phyloP scores from a whole-genome alignment of 2,888 invertebrate genomes.

The Lagria hirta region DNA sequence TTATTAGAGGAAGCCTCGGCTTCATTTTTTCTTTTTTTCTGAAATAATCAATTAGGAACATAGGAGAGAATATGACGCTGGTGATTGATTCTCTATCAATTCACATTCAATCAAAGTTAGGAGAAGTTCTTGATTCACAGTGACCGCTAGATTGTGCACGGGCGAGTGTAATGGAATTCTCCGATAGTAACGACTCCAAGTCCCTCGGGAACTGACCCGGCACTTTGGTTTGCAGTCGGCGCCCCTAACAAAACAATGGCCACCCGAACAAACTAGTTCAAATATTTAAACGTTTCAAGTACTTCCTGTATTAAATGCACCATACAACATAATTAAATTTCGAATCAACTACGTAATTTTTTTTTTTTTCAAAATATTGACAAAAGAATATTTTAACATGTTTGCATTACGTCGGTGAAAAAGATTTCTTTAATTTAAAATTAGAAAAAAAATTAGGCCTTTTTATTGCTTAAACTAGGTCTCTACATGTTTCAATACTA shows the following conservation, averaged over 20 bases:
- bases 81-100: conserved; percentile 43
- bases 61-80: conserved; percentile 43
- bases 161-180: conserved; percentile 49
- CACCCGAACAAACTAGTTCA: conserved; percentile 41
- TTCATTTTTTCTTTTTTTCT: no score
- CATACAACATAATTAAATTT: conserved; percentile 12
- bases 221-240: conserved; percentile 40
- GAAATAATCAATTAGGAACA: no score
- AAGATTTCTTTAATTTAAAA: no score
- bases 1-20: no score
- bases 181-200: conserved; percentile 43
- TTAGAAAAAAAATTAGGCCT: no score
- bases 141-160: conserved; percentile 47
- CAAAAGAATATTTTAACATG: no score
- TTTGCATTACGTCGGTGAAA: no score
- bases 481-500: no score
- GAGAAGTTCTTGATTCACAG: conserved; percentile 45
- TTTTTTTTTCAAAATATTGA: no score
- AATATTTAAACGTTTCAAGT: conserved; percentile 42
- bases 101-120: conserved; percentile 49
- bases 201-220: conserved; percentile 49
- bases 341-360: no score
- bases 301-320: conserved; percentile 27
- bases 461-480: no score
- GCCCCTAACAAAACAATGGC: conserved; percentile 43